Conservation (phyloP, 2,113 vertebrate species). For the Morphnarchus princeps region DNA sequence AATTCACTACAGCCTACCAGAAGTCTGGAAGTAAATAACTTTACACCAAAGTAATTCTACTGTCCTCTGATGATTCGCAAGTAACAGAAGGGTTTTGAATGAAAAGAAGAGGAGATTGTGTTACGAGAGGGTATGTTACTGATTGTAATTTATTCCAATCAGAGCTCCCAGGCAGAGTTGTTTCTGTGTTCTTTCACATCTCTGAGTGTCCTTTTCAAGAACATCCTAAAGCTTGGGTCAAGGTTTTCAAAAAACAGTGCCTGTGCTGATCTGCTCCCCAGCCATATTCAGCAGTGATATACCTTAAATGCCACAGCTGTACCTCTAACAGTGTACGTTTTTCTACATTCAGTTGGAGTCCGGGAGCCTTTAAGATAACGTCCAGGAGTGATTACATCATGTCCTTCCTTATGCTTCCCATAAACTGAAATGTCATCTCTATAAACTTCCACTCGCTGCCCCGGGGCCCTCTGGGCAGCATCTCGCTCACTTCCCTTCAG, state of each 20-base stretch:
- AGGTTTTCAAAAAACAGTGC: background rate
- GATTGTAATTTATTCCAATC: background rate
- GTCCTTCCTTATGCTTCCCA: background rate
- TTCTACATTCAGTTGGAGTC: background rate
- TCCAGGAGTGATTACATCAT: background rate
- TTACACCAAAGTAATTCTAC: conserved; percentile 1
- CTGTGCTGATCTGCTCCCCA: background rate
- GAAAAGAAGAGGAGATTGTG: background rate
- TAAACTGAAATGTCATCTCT: conserved; percentile 41
- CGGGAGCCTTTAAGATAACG: background rate
- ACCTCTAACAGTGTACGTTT: background rate
- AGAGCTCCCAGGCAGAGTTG: background rate
- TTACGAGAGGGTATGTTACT: background rate
- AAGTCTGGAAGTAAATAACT: conserved; percentile 39
- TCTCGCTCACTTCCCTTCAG: background rate
- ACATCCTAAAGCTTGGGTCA: background rate
- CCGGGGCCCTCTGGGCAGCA: background rate
- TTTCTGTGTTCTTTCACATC: background rate
- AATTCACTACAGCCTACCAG: conserved; percentile 47
- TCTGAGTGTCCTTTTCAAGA: background rate
- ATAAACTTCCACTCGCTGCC: background rate
- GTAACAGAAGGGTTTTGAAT: background rate
- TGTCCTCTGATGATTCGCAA: background rate
- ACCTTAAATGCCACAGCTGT: background rate
- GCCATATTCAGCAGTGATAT: background rate